These are phyloP conservation scores for Enoplosus armatus DNA, from an alignment of 2,797 vertebrate species.

Conservation along the genomic window DNA sequence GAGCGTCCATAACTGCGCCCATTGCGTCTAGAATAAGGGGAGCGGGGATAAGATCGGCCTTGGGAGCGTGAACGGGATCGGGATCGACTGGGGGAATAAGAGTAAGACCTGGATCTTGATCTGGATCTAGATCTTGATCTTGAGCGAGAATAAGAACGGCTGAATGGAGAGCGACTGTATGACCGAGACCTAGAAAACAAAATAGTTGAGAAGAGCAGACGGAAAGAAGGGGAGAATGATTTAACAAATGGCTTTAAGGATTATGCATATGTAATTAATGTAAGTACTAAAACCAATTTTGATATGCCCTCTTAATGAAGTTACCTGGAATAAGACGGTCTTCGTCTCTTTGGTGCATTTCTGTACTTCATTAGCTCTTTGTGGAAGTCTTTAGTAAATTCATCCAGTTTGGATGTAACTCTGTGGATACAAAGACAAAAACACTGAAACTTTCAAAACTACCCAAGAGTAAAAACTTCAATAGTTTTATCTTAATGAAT, in stretches of 20 bases:
- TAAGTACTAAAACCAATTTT: slow-evolving; percentile 13
- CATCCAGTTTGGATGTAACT: slow-evolving; percentile 98
- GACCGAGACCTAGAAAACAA: slow-evolving; percentile 91
- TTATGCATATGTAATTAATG: slow-evolving; percentile 1
- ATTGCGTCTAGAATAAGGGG: slow-evolving; percentile 91
- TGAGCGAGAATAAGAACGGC: slow-evolving; percentile 94
- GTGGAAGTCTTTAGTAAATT: slow-evolving; percentile 99
- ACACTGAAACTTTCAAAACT: neutral
- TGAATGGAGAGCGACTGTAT: slow-evolving; percentile 95
- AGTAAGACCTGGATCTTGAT: slow-evolving; percentile 92
- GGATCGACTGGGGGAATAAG: slow-evolving; percentile 91
- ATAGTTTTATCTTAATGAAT: slow-evolving; percentile 1
- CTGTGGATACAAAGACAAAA: slow-evolving; percentile 79
- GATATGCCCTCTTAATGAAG: neutral
- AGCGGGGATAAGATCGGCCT: slow-evolving; percentile 90
- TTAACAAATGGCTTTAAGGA: slow-evolving; percentile 15
- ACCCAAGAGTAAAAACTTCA: neutral
- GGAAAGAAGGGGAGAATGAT: neutral
- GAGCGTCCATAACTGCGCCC: slow-evolving; percentile 93
- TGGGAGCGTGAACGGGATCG: slow-evolving; percentile 95
- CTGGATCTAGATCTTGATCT: slow-evolving; percentile 88
- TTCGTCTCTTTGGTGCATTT: slow-evolving; percentile 97
- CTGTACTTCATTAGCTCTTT: slow-evolving; percentile 99
- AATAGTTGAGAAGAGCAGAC: neutral
- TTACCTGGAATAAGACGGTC: slow-evolving; percentile 97